A percentile compares a stretch with the other conserved stretches of the same genome.
phyloP scores from a whole-genome alignment of 2,797 vertebrate species.

The Acanthopagrus latus region DNA sequence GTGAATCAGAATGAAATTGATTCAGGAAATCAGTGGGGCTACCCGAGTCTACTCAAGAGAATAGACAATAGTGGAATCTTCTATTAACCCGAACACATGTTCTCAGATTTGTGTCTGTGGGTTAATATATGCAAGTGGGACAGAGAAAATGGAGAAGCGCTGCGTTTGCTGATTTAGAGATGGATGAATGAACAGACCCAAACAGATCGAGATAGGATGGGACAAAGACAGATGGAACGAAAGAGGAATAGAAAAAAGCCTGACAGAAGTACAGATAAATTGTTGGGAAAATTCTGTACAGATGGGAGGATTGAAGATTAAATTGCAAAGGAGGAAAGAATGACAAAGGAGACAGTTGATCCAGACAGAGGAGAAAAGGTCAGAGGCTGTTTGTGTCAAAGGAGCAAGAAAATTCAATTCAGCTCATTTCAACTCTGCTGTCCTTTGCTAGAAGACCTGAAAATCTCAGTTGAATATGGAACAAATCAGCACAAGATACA shows the following conservation, averaged over 20 bases:
- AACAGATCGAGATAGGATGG: neutral
- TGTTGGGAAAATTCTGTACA: slow-evolving; percentile 8
- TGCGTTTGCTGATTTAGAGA: slow-evolving; percentile 35
- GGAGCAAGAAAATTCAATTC: slow-evolving; percentile 19
- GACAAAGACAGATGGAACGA: slow-evolving; percentile 9
- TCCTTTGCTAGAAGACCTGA: neutral
- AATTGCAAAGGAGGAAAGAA: slow-evolving; percentile 18
- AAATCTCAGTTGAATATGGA: too few species aligned
- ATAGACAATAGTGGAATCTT: neutral
- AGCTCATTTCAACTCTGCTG: neutral
- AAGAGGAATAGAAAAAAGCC: neutral
- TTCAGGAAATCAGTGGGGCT: too few species aligned
- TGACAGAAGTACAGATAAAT: slow-evolving; percentile 21
- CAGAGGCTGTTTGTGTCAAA: slow-evolving; percentile 22
- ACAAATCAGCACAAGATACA: neutral
- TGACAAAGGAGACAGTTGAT: slow-evolving; percentile 16
- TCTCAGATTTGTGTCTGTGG: slow-evolving; percentile 23
- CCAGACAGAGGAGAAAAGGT: slow-evolving; percentile 28
- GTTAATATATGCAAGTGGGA: slow-evolving; percentile 18
- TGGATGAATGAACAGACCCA: slow-evolving; percentile 30
- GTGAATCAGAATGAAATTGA: too few species aligned
- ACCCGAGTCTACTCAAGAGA: neutral
- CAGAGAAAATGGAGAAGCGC: slow-evolving; percentile 16
- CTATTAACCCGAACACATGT: neutral
- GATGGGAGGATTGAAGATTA: slow-evolving; percentile 5